Evolutionary conservation across 2,797 vertebrate species (phyloP).

Genomic region (Epinephelus coioides): DNA sequence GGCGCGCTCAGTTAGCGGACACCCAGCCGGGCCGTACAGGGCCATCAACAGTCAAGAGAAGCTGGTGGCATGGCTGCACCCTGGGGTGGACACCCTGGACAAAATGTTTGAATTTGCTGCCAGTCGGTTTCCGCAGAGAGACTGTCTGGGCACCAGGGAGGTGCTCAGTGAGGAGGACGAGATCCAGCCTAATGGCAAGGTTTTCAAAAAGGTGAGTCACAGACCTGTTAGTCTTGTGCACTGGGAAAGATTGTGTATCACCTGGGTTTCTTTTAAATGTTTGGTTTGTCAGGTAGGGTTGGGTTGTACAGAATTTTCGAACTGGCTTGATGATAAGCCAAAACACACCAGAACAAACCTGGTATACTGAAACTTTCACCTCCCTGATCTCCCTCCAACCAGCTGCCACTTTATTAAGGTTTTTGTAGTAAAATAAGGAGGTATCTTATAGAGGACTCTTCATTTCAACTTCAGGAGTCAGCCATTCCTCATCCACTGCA

Average conservation of each 20-base stretch:
- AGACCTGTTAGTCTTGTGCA: not conserved
- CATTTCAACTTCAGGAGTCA: too few relatives aligned
- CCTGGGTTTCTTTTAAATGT: not conserved
- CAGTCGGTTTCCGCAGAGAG: constrained; percentile 87
- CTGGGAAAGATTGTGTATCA: not conserved
- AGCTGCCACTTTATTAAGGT: too few relatives aligned
- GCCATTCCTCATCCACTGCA: too few relatives aligned
- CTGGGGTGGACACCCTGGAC: constrained; percentile 93
- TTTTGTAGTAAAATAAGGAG: too few relatives aligned
- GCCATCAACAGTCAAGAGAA: constrained; percentile 89
- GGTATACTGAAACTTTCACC: too few relatives aligned
- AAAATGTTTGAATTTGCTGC: constrained; percentile 94
- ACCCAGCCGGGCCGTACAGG: constrained; percentile 90
- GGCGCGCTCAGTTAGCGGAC: constrained; percentile 88
- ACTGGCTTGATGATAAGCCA: too few relatives aligned
- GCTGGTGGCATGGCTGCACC: constrained; percentile 89
- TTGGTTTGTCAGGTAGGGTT: not conserved
- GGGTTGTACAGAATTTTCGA: too few relatives aligned
- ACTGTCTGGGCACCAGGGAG: constrained; percentile 95
- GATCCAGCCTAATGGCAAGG: constrained; percentile 95
- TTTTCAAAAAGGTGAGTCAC: constrained; percentile 96
- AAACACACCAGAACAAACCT: too few relatives aligned
- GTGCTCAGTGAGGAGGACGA: constrained; percentile 97
- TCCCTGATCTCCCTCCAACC: too few relatives aligned
- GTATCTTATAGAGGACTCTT: too few relatives aligned